Evolutionary conservation across 2,888 invertebrate species (phyloP), one percentile per base, ranked within the genome.

Genomic region (Cephalotes varians): DNA sequence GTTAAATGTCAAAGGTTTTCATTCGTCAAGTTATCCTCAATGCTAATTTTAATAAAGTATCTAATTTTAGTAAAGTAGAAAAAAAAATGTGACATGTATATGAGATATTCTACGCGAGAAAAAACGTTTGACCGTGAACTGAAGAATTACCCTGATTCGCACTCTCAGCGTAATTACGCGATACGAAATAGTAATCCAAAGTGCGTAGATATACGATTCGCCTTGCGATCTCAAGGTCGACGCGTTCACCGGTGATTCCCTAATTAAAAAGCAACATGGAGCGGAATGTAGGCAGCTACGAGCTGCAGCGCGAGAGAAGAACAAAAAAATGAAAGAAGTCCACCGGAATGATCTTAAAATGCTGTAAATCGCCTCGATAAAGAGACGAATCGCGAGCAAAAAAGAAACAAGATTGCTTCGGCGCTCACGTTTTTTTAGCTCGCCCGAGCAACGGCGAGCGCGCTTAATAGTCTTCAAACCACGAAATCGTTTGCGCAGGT

Each of bases 391-490:
- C 49, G 18, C 60, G 28, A 10, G 47, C 64, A 65, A 65, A 71
- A 88, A 87, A 88, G 86, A 88, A 87, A n/a, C n/a, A n/a, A n/a
- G n/a, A 88, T 86, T 31, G 73, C 71, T 76, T 51, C 25, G 18
- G 25, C 67, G 65, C 18, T 44, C 49, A 49, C 25, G 65, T 44
- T 72, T 15, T 65, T 37, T 65, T 51, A 37, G 40, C 76, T 51
- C 25, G 62, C 12, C 49, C 44, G 44, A 9, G 76, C 73, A 69
- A 28, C 73, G 67, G 64, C 83, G 62, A 65, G 73, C 62, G 65
- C 83, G 64, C 40, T 82, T 81, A 84, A 85, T 72, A 65, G 81
- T 86, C n/a, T n/a, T 82, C 72, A 73, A 74, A 86, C 81, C 88
- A 76, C 84, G 76, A 86, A 85, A 89, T 90, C 81, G 86, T 25